Evolutionary conservation across 2,113 vertebrate genomes (phyloP).

Genomic region (Oreotrochilus melanogaster): DNA sequence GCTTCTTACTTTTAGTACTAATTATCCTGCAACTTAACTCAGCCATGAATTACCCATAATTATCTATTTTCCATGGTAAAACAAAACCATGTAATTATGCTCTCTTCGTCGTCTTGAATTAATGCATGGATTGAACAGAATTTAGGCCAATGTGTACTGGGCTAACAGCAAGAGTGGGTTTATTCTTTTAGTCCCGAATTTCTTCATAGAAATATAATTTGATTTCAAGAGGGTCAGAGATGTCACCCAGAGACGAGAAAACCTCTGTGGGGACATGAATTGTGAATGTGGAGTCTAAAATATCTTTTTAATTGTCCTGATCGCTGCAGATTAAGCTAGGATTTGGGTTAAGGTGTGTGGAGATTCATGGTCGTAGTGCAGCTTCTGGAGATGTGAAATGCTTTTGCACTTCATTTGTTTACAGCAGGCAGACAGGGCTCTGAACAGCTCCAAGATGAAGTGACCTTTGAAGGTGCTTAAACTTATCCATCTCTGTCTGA

Average conservation of each 20-base stretch:
- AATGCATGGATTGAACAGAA: neutral
- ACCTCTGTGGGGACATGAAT: neutral
- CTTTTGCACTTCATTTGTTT: neutral
- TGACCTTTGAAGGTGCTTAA: slow-evolving; percentile 8
- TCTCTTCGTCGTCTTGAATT: neutral
- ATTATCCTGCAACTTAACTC: slow-evolving; percentile 30
- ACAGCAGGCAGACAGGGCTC: neutral
- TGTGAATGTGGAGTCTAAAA: neutral
- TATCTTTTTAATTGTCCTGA: neutral
- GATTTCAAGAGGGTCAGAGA: neutral
- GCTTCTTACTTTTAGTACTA: slow-evolving; percentile 15
- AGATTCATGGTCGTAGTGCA: neutral
- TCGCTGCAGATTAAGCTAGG: neutral
- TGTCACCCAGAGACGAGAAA: neutral
- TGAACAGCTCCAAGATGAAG: neutral
- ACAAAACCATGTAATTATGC: slow-evolving; percentile 30
- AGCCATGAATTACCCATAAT: slow-evolving; percentile 30
- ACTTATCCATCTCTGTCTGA: slow-evolving; percentile 50
- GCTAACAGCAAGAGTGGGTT: neutral
- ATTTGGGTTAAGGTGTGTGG: neutral
- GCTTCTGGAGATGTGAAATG: neutral
- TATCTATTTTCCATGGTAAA: slow-evolving; percentile 42
- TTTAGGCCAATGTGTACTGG: neutral
- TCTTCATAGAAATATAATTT: neutral
- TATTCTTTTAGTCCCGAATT: neutral